A percentile compares a stretch with the other conserved stretches of the same genome.
phyloP scores from a whole-genome alignment of 1,140 invertebrate species.

The Drosophila repletoides region DNA sequence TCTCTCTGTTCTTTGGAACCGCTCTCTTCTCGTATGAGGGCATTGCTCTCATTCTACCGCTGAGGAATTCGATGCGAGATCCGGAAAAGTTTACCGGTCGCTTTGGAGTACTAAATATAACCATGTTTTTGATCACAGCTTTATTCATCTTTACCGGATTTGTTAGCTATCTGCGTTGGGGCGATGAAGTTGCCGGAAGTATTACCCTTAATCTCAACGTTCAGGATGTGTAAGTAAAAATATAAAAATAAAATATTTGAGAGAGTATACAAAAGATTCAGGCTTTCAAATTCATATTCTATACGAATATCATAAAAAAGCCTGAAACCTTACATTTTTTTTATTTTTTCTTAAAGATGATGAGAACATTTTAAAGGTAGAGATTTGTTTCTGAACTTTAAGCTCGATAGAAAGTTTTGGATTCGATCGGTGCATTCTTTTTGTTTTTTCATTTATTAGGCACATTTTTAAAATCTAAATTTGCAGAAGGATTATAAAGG shows the following conservation, averaged over 20 bases:
- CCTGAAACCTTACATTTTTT: background rate
- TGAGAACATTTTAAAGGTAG: too few relatives aligned
- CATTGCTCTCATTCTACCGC: constrained; percentile 90
- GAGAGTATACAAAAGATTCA: background rate
- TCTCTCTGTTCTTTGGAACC: constrained; percentile 89
- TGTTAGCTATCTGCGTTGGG: constrained; percentile 89
- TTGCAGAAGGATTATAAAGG: too few relatives aligned
- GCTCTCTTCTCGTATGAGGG: constrained; percentile 91
- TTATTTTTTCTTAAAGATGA: too few relatives aligned
- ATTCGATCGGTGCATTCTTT: too few relatives aligned
- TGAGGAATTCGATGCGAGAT: constrained; percentile 94
- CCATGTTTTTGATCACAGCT: constrained; percentile 87
- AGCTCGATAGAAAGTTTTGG: too few relatives aligned
- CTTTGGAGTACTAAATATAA: constrained; percentile 92
- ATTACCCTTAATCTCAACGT: constrained; percentile 86
- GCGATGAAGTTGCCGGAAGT: constrained; percentile 85
- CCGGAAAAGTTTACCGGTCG: constrained; percentile 89
- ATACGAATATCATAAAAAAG: background rate
- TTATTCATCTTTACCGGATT: constrained; percentile 90
- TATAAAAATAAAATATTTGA: background rate
- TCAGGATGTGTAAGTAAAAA: constrained; percentile 74
- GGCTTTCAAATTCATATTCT: background rate
- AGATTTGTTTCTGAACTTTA: too few relatives aligned
- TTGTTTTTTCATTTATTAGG: too few relatives aligned
- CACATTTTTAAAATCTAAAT: too few relatives aligned